phyloP scores from a whole-genome alignment of 2,888 invertebrate species.

The Pachydiplax longipennis region DNA sequence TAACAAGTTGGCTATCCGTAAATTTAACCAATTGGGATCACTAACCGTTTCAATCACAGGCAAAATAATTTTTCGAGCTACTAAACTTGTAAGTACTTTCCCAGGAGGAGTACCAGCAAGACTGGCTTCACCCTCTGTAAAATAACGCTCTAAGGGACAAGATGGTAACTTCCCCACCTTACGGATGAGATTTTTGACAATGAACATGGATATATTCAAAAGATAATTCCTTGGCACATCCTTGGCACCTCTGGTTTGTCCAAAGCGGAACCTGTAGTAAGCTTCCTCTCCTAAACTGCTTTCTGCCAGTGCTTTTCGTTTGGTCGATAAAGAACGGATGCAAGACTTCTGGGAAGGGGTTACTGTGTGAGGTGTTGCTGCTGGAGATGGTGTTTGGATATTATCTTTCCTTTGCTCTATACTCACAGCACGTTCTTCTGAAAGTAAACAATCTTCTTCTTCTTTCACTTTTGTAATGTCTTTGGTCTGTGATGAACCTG shows the following conservation, averaged over 20 bases:
- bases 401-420: not conserved
- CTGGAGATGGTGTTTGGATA: not conserved
- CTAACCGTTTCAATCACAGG: slow-evolving; percentile 17
- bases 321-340: not conserved
- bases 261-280: slow-evolving; percentile 1
- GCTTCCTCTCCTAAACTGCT: not conserved
- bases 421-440: not conserved
- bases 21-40: slow-evolving; percentile 44
- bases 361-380: not conserved
- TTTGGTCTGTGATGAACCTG: not conserved
- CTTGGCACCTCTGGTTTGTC: not conserved
- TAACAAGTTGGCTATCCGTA: slow-evolving; percentile 1
- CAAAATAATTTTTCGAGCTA: slow-evolving; percentile 14
- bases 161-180: not conserved
- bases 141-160: not conserved
- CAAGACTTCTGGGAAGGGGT: not conserved
- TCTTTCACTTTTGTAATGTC: not conserved
- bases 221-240: not conserved
- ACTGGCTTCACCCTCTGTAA: slow-evolving; percentile 1
- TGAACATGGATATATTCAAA: not conserved
- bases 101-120: slow-evolving; percentile 6
- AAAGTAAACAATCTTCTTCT: not conserved
- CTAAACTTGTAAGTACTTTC: not conserved
- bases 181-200: not conserved
- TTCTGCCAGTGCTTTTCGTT: not conserved